phyloP scores from a whole-genome alignment of 2,888 invertebrate genomes.

The Drosophila silvestris region DNA sequence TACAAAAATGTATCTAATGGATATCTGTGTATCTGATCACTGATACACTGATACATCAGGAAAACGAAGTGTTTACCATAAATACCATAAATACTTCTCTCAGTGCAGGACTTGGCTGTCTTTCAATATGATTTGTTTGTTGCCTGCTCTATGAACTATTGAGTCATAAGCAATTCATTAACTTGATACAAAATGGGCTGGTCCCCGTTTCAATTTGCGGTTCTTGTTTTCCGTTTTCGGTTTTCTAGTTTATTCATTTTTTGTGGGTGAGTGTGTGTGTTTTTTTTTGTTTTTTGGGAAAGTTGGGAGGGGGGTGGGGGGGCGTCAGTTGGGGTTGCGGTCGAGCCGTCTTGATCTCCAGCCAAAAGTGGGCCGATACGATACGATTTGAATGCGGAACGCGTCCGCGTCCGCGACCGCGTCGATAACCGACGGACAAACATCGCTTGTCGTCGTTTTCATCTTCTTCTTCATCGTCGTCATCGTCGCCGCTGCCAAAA shows the following conservation, averaged over 20 bases:
- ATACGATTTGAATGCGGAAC: slow-evolving; percentile 77
- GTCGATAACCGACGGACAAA: slow-evolving; percentile 33
- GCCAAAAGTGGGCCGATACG: slow-evolving; percentile 72
- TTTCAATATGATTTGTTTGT: slow-evolving; percentile 3
- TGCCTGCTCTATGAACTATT: slow-evolving; percentile 26
- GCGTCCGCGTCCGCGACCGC: slow-evolving; percentile 46
- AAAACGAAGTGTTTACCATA: not conserved
- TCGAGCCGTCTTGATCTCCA: slow-evolving; percentile 59
- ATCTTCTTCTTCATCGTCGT: slow-evolving; percentile 15
- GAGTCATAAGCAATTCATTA: slow-evolving; percentile 48
- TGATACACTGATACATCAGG: not conserved
- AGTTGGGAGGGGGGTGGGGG: not conserved
- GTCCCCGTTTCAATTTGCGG: slow-evolving; percentile 40
- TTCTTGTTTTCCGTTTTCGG: slow-evolving; percentile 21
- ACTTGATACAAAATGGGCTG: slow-evolving; percentile 30
- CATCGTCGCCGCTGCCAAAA: slow-evolving; percentile 67
- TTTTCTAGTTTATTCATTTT: slow-evolving; percentile 14
- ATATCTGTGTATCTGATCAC: not conserved
- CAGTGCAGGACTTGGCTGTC: slow-evolving; percentile 1
- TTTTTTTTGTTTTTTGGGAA: not conserved
- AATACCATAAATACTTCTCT: not conserved
- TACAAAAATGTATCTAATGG: not conserved
- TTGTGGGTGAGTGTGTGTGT: not conserved
- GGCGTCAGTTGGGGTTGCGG: slow-evolving; percentile 6
- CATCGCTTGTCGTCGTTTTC: slow-evolving; percentile 13